phyloP scores from a whole-genome alignment of 64 coral and sea anemone species.

The Montipora efflorescens region DNA sequence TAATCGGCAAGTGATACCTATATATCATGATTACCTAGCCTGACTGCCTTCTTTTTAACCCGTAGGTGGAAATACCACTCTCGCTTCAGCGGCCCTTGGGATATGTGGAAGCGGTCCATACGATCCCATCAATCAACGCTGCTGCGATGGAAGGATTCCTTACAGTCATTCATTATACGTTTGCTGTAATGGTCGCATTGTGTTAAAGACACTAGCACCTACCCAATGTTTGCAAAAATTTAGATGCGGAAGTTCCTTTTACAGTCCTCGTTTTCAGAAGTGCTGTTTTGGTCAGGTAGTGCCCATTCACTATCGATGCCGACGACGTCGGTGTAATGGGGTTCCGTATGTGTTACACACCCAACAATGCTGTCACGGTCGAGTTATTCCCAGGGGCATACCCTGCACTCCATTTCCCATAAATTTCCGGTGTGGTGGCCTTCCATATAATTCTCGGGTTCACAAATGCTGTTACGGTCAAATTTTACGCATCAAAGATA shows the following conservation, averaged over 20 bases:
- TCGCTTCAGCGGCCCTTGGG: no score
- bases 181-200: not conserved
- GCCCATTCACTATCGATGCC: not conserved
- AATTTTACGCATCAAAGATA: not conserved
- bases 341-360: not conserved
- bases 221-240: not conserved
- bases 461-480: slow-evolving; percentile 20
- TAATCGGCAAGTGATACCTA: not conserved
- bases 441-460: not conserved
- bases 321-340: not conserved
- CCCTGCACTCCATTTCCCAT: not conserved
- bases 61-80: not conserved
- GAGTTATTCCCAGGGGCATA: not conserved
- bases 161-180: not conserved
- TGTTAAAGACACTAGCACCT: not conserved
- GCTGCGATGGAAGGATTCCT: not conserved
- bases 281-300: not conserved
- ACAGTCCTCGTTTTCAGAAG: not conserved
- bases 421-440: not conserved
- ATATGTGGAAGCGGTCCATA: not conserved
- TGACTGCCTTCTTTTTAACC: not conserved
- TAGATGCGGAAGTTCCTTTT: not conserved
- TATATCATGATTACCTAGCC: not conserved
- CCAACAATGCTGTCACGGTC: slow-evolving; percentile 18
- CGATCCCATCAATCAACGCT: not conserved